Evolutionary conservation across 2,888 invertebrate genomes (phyloP).

Genomic region (Piscicola geometra): DNA sequence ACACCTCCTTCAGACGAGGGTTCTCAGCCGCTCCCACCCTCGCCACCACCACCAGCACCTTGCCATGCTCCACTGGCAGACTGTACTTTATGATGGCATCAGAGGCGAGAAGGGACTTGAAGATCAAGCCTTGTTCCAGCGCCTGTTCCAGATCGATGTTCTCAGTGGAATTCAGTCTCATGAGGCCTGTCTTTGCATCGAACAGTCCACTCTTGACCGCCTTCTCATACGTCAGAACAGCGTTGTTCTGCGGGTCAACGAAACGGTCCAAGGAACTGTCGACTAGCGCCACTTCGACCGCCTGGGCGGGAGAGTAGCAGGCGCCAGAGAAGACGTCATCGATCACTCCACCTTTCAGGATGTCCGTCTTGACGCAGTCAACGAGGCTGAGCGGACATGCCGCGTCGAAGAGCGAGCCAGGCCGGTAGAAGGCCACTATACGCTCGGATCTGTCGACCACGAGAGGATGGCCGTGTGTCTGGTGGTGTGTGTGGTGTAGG

Average conservation of each 20-base stretch:
- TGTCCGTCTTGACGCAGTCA: conserved; percentile 24
- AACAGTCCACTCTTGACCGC: conserved; percentile 12
- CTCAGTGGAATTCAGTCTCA: background rate
- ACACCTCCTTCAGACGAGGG: conserved; percentile 6
- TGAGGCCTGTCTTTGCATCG: conserved; percentile 2
- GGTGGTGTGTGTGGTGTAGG: too few species aligned
- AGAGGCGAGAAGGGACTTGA: conserved; percentile 20
- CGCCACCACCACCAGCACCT: conserved; percentile 29
- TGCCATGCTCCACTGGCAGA: conserved; percentile 3
- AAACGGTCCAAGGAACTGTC: conserved; percentile 28
- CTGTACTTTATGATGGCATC: conserved; percentile 23
- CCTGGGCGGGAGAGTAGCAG: conserved; percentile 18
- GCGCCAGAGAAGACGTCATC: conserved; percentile 15
- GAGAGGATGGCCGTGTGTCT: conserved; percentile 30
- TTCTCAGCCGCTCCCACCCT: conserved; percentile 24
- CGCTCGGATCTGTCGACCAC: conserved; percentile 19
- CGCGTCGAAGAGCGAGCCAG: conserved; percentile 28
- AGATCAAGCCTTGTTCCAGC: conserved; percentile 14
- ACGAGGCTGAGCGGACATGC: conserved; percentile 29
- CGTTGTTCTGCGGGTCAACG: conserved; percentile 10
- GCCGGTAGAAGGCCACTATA: conserved; percentile 20
- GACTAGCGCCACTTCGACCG: conserved; percentile 22
- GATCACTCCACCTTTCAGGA: background rate
- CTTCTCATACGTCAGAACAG: background rate
- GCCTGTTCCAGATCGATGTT: conserved; percentile 12